A percentile compares a stretch with the other conserved stretches of the same genome.
phyloP scores from a whole-genome alignment of 2,113 vertebrate genomes.

The Bagarius yarrelli region DNA sequence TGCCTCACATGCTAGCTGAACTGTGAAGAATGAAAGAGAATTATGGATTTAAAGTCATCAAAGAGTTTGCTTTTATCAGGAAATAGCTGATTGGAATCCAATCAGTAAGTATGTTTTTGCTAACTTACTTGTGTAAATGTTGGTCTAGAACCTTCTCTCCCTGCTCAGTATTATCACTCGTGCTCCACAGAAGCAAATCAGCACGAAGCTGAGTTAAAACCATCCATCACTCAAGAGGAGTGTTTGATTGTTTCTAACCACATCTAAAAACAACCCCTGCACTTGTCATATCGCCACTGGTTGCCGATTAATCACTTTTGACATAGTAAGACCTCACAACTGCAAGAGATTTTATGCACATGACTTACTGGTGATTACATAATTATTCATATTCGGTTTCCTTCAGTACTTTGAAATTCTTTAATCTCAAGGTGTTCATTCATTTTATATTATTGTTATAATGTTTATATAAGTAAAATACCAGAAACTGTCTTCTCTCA shows the following conservation, averaged over 20 bases:
- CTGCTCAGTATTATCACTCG: constrained; percentile 24
- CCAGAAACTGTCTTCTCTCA: neutral
- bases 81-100: constrained; percentile 46
- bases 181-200: constrained; percentile 20
- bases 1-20: constrained; percentile 40
- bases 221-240: constrained; percentile 29
- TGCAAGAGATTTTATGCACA: neutral
- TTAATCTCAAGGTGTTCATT: neutral
- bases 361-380: neutral
- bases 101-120: constrained; percentile 37
- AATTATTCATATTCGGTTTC: neutral
- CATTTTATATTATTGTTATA: neutral
- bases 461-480: neutral
- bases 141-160: constrained; percentile 25
- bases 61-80: constrained; percentile 47
- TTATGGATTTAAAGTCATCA: constrained; percentile 47
- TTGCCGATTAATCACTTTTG: constrained; percentile 42
- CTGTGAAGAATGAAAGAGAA: constrained; percentile 46
- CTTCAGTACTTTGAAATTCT: neutral
- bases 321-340: neutral
- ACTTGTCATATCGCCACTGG: constrained; percentile 40
- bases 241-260: constrained; percentile 27
- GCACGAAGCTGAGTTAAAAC: constrained; percentile 6
- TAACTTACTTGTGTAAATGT: constrained; percentile 50
- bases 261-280: constrained; percentile 41